Evolutionary conservation across 2,888 invertebrate genomes (phyloP).

Genomic region (Hetaerina titia): DNA sequence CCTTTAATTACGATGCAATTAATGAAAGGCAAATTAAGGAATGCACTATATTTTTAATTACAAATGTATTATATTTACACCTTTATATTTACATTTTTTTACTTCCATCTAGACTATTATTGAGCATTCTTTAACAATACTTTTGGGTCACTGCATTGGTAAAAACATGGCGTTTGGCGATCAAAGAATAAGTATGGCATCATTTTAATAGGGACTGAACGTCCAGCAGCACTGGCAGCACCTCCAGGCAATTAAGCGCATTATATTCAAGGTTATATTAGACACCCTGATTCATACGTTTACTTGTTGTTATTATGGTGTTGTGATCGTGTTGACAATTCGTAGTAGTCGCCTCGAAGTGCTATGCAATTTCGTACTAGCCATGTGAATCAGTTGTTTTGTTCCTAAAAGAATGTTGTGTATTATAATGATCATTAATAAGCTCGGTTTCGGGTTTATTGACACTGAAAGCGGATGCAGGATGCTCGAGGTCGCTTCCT

Average conservation of each 20-base stretch:
- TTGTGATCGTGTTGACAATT: constrained; percentile 14
- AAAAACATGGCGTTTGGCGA: not conserved
- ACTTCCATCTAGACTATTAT: too few relatives aligned
- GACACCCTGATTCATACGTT: not conserved
- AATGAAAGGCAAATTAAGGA: too few relatives aligned
- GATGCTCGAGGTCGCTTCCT: constrained; percentile 33
- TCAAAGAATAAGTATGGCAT: not conserved
- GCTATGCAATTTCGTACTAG: not conserved
- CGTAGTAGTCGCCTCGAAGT: not conserved
- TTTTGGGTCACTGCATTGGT: not conserved
- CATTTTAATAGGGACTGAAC: not conserved
- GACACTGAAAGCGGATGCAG: not conserved
- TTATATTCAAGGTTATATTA: constrained; percentile 9
- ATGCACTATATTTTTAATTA: too few relatives aligned
- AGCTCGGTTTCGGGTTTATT: not conserved
- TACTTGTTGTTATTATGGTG: constrained; percentile 11
- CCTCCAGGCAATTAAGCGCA: constrained; percentile 25
- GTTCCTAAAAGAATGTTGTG: not conserved
- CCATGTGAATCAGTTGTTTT: not conserved
- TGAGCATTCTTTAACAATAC: too few relatives aligned
- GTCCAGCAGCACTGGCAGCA: constrained; percentile 7
- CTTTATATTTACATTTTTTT: too few relatives aligned
- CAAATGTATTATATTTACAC: too few relatives aligned
- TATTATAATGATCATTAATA: constrained; percentile 28
- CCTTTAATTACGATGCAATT: too few relatives aligned